Evolutionary conservation across 2,888 invertebrate genomes (phyloP).

Genomic region (Magallana nippona): DNA sequence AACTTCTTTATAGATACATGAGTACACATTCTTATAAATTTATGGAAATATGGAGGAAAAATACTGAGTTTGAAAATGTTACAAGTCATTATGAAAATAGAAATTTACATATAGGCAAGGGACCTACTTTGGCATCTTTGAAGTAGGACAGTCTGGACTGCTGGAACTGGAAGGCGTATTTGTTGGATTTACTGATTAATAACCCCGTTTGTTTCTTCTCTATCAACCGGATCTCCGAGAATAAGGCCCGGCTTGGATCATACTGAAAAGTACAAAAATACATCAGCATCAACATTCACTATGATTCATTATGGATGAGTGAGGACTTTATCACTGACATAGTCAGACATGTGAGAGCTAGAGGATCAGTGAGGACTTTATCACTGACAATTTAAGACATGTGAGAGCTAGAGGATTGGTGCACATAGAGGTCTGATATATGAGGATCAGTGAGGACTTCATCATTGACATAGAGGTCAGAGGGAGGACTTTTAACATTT

Average conservation of each 20-base stretch:
- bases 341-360: too few relatives aligned
- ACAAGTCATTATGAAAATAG: too few relatives aligned
- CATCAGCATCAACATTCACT: too few relatives aligned
- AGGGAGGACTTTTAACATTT: too few relatives aligned
- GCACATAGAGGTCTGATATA: too few relatives aligned
- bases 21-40: background rate
- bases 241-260: conserved; percentile 84
- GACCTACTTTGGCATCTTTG: conserved; percentile 85
- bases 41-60: background rate
- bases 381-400: too few relatives aligned
- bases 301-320: too few relatives aligned
- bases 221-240: conserved; percentile 88
- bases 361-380: too few relatives aligned
- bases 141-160: conserved; percentile 88
- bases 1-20: background rate
- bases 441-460: too few relatives aligned
- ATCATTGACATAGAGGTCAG: too few relatives aligned
- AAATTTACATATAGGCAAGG: background rate
- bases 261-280: conserved; percentile 80
- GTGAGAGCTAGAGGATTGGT: too few relatives aligned
- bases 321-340: too few relatives aligned
- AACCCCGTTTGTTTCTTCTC: conserved; percentile 83
- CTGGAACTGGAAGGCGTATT: conserved; percentile 89
- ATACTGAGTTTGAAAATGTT: background rate
- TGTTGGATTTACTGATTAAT: conserved; percentile 85